Conservation (phyloP, 2,888 invertebrate genomes). For the Lampropteryx suffumata region DNA sequence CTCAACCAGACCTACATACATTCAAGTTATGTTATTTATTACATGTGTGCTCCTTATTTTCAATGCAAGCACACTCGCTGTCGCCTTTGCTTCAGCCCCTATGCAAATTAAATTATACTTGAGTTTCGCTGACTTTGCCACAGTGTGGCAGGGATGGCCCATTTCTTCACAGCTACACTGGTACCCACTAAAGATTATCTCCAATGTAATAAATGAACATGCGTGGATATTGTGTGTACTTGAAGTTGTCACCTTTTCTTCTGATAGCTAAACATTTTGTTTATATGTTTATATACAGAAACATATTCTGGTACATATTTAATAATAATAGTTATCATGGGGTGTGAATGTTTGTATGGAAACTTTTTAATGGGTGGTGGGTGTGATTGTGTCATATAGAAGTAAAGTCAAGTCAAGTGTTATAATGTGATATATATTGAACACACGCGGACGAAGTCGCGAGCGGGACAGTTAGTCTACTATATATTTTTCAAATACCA, state of each 20-base stretch:
- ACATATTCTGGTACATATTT: too few relatives aligned
- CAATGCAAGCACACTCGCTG: constrained; percentile 34
- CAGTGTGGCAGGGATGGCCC: constrained; percentile 58
- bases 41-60: constrained; percentile 1
- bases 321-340: too few relatives aligned
- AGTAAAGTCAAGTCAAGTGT: too few relatives aligned
- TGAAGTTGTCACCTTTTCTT: neutral
- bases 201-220: constrained; percentile 37
- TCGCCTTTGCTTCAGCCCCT: constrained; percentile 62
- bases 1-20: neutral
- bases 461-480: too few relatives aligned
- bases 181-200: constrained; percentile 37
- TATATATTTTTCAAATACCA: too few relatives aligned
- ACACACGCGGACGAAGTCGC: too few relatives aligned
- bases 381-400: too few relatives aligned
- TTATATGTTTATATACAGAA: too few relatives aligned
- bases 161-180: constrained; percentile 47
- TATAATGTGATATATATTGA: too few relatives aligned
- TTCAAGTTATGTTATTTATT: constrained; percentile 2
- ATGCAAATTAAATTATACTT: constrained; percentile 75
- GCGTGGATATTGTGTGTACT: constrained; percentile 26
- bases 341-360: too few relatives aligned
- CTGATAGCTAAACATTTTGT: too few relatives aligned
- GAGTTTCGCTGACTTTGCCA: constrained; percentile 69
- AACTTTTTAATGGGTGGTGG: too few relatives aligned